Evolutionary conservation across 2,888 invertebrate species (phyloP).

Genomic region (Metellina segmentata): DNA sequence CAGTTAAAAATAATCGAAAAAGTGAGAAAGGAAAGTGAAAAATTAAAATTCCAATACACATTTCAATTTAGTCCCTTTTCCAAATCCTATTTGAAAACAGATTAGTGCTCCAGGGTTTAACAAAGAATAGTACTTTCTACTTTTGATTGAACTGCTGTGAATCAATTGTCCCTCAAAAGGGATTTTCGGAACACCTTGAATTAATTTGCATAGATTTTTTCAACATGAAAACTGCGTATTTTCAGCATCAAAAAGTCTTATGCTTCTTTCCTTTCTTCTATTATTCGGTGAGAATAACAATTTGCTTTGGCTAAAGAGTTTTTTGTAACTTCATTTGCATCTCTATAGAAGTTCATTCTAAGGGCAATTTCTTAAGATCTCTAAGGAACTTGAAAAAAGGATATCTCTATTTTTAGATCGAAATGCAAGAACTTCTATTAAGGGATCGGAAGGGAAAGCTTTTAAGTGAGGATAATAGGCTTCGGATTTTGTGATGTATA

Average conservation of each 20-base stretch:
- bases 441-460: background rate
- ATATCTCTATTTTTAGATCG: conserved; percentile 16
- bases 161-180: conserved; percentile 14
- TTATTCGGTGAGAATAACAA: conserved; percentile 32
- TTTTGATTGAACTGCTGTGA: conserved; percentile 17
- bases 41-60: conserved; percentile 24
- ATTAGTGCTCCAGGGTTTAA: conserved; percentile 9
- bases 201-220: conserved; percentile 38
- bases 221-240: conserved; percentile 10
- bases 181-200: background rate
- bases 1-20: background rate
- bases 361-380: background rate
- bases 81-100: conserved; percentile 3
- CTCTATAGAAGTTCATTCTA: conserved; percentile 41
- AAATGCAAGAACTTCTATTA: background rate
- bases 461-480: background rate
- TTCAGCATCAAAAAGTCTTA: conserved; percentile 19
- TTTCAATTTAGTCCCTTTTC: background rate
- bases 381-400: background rate
- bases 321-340: conserved; percentile 30
- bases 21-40: background rate
- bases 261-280: conserved; percentile 4
- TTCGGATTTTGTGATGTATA: background rate
- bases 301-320: conserved; percentile 24
- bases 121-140: conserved; percentile 16